phyloP scores from a whole-genome alignment of 1,140 invertebrate species.

The Drosophila triauraria region DNA sequence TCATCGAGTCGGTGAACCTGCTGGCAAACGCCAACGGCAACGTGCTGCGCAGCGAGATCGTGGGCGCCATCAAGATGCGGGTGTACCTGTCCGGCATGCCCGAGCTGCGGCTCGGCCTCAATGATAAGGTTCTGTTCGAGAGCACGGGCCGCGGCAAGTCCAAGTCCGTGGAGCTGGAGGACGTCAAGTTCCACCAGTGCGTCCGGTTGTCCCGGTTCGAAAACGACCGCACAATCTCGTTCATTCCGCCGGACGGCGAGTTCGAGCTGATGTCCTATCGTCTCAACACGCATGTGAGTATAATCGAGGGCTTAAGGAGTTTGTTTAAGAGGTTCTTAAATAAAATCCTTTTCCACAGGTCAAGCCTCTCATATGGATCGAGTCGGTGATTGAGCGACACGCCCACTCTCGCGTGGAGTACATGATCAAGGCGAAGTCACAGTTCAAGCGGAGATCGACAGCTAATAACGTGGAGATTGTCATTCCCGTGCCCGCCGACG shows the following conservation, averaged over 20 bases:
- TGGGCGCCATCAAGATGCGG: slow-evolving; percentile 99
- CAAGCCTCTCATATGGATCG: slow-evolving; percentile 99
- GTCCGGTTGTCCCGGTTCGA: slow-evolving; percentile 98
- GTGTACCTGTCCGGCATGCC: slow-evolving; percentile 99
- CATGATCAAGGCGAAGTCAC: slow-evolving; percentile 99
- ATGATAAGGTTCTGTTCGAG: slow-evolving; percentile 99
- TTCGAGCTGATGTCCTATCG: slow-evolving; percentile 99
- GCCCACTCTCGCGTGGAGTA: slow-evolving; percentile 99
- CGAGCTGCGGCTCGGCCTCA: slow-evolving; percentile 98
- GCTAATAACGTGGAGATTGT: slow-evolving; percentile 99
- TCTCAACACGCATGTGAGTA: slow-evolving; percentile 96
- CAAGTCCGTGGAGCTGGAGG: slow-evolving; percentile 99
- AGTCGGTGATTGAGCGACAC: slow-evolving; percentile 99
- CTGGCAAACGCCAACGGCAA: slow-evolving; percentile 99
- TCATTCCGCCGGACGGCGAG: slow-evolving; percentile 99
- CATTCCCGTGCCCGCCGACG: slow-evolving; percentile 99
- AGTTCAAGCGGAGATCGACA: slow-evolving; percentile 99
- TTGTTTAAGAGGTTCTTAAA: background rate
- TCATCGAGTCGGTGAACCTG: slow-evolving; percentile 99
- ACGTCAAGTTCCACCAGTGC: slow-evolving; percentile 99
- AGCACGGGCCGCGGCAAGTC: slow-evolving; percentile 98
- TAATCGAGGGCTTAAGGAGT: too few species aligned
- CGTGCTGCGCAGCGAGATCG: slow-evolving; percentile 98
- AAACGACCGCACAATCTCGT: slow-evolving; percentile 99
- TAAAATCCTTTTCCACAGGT: slow-evolving; percentile 86